Conservation (phyloP, 2,888 invertebrate species). For the Ethmia dodecea region DNA sequence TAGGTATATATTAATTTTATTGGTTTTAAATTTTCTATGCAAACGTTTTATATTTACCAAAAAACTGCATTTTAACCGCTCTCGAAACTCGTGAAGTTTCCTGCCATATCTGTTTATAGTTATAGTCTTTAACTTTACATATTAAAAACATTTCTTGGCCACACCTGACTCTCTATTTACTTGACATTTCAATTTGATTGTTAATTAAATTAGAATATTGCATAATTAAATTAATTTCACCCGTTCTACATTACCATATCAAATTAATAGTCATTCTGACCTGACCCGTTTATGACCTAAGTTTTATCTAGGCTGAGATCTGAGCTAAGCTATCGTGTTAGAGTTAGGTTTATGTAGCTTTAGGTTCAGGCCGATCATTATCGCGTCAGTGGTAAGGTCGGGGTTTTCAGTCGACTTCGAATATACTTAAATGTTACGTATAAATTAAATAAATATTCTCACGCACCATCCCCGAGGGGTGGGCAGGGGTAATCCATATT, state of each 20-base stretch:
- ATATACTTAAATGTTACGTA: too few species aligned
- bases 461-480: too few species aligned
- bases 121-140: background rate
- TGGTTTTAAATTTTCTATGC: too few species aligned
- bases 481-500: too few species aligned
- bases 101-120: too few species aligned
- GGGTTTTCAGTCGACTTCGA: too few species aligned
- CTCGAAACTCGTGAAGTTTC: too few species aligned
- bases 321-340: slow-evolving; percentile 48
- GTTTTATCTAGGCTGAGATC: slow-evolving; percentile 58
- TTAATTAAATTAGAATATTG: slow-evolving; percentile 25
- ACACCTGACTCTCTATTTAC: slow-evolving; percentile 11
- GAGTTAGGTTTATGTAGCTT: slow-evolving; percentile 48
- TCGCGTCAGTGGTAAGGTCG: slow-evolving; percentile 22
- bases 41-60: too few species aligned
- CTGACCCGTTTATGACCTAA: slow-evolving; percentile 55
- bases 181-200: slow-evolving; percentile 24
- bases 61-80: too few species aligned
- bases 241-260: slow-evolving; percentile 15
- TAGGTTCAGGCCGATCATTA: slow-evolving; percentile 48
- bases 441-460: too few species aligned
- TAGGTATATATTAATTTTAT: too few species aligned
- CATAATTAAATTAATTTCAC: slow-evolving; percentile 24
- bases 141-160: background rate
- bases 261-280: slow-evolving; percentile 30